phyloP scores from a whole-genome alignment of 2,113 vertebrate species.

The Promerops cafer region DNA sequence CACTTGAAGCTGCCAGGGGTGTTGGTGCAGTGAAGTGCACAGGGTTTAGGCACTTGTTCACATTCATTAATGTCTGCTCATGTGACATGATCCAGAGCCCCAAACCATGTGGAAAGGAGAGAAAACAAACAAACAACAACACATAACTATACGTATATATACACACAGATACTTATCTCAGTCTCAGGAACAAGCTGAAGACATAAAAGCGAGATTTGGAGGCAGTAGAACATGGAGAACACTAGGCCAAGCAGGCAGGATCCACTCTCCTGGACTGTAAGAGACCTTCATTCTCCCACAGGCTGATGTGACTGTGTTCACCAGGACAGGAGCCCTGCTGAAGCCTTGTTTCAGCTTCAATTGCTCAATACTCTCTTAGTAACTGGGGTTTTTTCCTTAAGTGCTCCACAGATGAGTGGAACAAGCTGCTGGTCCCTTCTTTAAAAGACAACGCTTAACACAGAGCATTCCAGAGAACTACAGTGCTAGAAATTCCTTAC shows the following conservation, averaged over 20 bases:
- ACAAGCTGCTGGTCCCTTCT: not conserved
- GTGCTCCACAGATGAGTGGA: not conserved
- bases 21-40: slow-evolving; percentile 92
- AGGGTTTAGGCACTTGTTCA: slow-evolving; percentile 86
- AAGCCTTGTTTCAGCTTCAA: not conserved
- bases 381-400: not conserved
- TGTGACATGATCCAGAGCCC: slow-evolving; percentile 74
- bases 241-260: not conserved
- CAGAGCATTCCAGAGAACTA: not conserved
- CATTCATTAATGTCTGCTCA: slow-evolving; percentile 98
- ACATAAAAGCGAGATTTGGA: not conserved
- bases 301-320: not conserved
- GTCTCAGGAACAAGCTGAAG: slow-evolving; percentile 64
- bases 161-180: slow-evolving; percentile 47
- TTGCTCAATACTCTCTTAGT: not conserved
- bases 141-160: slow-evolving; percentile 16
- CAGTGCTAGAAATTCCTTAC: not conserved
- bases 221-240: not conserved
- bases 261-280: not conserved
- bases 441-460: not conserved
- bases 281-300: not conserved
- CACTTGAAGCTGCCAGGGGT: slow-evolving; percentile 95
- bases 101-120: slow-evolving; percentile 69
- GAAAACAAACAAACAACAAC: slow-evolving; percentile 66
- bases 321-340: not conserved